phyloP scores from a whole-genome alignment of 2,797 vertebrate genomes.

The Falco naumanni region DNA sequence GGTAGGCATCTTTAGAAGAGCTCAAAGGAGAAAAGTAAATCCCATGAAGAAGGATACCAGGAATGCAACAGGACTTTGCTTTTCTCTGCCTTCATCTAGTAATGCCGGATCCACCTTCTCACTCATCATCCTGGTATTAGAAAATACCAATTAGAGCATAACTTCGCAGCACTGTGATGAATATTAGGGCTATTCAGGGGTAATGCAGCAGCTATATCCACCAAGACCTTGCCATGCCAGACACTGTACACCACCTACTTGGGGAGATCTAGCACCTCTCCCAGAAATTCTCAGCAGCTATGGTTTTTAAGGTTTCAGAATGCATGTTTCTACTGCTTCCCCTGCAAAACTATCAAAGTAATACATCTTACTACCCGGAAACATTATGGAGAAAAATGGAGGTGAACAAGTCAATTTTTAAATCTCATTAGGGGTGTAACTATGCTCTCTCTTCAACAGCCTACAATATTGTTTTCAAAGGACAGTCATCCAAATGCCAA shows the following conservation, averaged over 20 bases:
- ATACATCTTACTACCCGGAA: not conserved
- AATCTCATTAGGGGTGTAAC: not conserved
- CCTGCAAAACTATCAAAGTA: not conserved
- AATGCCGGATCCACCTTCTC: not conserved
- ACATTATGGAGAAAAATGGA: not conserved
- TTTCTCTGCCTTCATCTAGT: not conserved
- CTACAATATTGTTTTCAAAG: not conserved
- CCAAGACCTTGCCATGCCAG: not conserved
- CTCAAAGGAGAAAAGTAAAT: not conserved
- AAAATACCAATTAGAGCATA: not conserved
- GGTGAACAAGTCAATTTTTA: not conserved
- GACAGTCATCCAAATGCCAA: not conserved
- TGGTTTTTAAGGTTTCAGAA: not conserved
- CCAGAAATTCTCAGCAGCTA: not conserved
- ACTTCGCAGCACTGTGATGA: not conserved
- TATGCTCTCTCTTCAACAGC: not conserved
- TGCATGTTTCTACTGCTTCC: not conserved
- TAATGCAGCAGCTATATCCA: not conserved
- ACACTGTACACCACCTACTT: not conserved
- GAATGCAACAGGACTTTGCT: not conserved
- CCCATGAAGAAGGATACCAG: not conserved
- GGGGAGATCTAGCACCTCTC: not conserved
- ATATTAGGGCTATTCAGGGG: not conserved
- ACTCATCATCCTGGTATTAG: not conserved
- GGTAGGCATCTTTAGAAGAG: not conserved